Evolutionary conservation across 2,888 invertebrate species (phyloP).

Genomic region (Alviniconcha strummeri): DNA sequence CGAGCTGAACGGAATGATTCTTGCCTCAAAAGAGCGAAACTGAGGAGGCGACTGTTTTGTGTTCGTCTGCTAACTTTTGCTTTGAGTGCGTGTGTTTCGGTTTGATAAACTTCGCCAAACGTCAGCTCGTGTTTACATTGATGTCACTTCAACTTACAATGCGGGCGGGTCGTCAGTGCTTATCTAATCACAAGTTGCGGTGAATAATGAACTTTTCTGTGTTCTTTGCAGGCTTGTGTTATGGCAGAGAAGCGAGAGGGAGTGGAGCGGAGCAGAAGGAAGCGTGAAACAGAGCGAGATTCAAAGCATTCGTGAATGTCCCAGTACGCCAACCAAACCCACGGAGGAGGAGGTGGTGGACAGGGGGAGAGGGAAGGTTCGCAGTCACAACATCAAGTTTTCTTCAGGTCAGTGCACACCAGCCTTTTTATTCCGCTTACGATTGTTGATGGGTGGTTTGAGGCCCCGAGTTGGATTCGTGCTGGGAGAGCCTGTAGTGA

Average conservation of each 20-base stretch:
- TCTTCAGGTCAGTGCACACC: constrained; percentile 10
- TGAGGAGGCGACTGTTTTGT: background rate
- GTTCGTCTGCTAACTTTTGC: constrained; percentile 10
- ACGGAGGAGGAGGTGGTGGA: constrained; percentile 13
- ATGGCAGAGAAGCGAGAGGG: background rate
- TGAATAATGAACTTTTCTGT: background rate
- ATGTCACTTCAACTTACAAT: background rate
- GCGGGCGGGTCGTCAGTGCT: background rate
- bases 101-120: background rate
- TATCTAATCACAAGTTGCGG: background rate
- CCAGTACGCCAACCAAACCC: constrained; percentile 5
- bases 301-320: background rate
- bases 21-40: background rate
- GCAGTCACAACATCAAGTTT: constrained; percentile 10
- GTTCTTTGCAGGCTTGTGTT: constrained; percentile 6
- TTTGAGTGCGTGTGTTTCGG: background rate
- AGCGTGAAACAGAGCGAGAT: background rate
- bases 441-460: too few species aligned
- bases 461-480: too few species aligned
- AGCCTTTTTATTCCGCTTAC: too few species aligned
- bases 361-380: constrained; percentile 12
- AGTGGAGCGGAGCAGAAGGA: background rate
- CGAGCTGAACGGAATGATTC: background rate
- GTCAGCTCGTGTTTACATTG: background rate
- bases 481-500: too few species aligned